A percentile compares a stretch with the other conserved stretches of the same genome.
Conservation (phyloP, 2,113 vertebrate genomes). For the Xenopus borealis region DNA sequence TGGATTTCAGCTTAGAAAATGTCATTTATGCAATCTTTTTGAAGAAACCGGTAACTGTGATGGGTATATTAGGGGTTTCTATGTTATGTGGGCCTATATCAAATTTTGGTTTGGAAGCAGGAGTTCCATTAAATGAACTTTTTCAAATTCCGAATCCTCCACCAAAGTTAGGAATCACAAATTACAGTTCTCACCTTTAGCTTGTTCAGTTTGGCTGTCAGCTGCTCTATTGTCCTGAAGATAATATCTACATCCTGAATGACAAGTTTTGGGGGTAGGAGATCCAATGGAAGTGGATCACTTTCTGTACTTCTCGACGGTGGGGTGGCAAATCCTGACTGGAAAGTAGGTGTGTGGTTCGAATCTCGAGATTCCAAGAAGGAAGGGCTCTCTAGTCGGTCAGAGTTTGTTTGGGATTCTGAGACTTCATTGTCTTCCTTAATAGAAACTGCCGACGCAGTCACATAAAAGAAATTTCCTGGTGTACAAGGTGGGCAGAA, state of each 20-base stretch:
- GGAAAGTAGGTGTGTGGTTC: neutral
- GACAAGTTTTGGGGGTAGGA: constrained; percentile 20
- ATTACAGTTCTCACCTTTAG: constrained; percentile 54
- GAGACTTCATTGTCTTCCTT: neutral
- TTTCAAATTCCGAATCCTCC: too few relatives aligned
- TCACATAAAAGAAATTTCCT: constrained; percentile 69
- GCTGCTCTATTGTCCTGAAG: constrained; percentile 62
- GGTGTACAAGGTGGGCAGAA: constrained; percentile 2
- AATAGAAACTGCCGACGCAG: constrained; percentile 43
- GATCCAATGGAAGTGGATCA: neutral
- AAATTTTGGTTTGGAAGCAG: too few relatives aligned
- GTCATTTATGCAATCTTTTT: too few relatives aligned
- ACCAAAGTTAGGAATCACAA: too few relatives aligned
- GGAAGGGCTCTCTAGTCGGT: neutral
- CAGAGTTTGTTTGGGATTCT: neutral
- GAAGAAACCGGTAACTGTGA: too few relatives aligned
- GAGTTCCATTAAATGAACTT: too few relatives aligned
- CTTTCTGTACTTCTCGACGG: constrained; percentile 18
- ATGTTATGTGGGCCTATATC: too few relatives aligned
- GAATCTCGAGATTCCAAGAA: fast-evolving
- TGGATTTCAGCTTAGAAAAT: too few relatives aligned
- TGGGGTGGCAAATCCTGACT: neutral
- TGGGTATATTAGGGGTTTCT: too few relatives aligned
- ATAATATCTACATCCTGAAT: constrained; percentile 52
- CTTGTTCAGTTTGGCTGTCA: constrained; percentile 58